Evolutionary conservation across 2,888 invertebrate species (phyloP), one percentile per base, ranked within the genome.

Genomic region (Dione vanillae): DNA sequence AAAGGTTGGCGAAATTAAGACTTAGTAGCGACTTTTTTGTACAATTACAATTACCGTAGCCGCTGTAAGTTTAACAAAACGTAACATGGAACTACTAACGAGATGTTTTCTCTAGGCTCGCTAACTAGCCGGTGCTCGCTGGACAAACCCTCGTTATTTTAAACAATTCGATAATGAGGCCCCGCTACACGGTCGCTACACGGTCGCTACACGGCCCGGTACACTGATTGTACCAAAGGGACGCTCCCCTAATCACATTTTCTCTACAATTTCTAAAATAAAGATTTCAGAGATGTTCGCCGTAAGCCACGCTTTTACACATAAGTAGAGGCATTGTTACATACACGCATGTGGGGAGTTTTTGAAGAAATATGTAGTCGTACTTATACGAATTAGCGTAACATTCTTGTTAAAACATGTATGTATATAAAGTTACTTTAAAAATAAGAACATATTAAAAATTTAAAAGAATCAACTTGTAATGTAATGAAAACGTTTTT

Each of bases 81-180:
- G 11, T 37, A 45, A 16, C 61, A n/a, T 14, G 43, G 27, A 61
- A 45, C 47, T 64, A 16, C 20, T 51, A 51, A 40, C 51, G 49
- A 65, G 51, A 65, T 47, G 51, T 65, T 51, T 51, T 51, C 40
- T 51, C 16, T 37, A 51, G 70, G 19, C 37, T 71, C 69, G 56
- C 76, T 83, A 81, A 82, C 82, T 82, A 77, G 80, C 76, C 5
- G 27, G 27, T n/a, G 5, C 27, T 27, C 27, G 27, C 27, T 78
- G 81, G 78, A 82, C 83, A 82, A 82, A 81, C 74, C 73, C 90
- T 91, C 89, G 90, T 91, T 90, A 91, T 89, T 92, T 91, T 92
- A 91, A 91, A 92, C 91, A 91, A 90, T 90, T 90, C 89, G 86
- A 87, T 90, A 90, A 90, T 87, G 89, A 89, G 81, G 81, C 79